These are phyloP conservation scores for Cartodere bifasciata DNA, from an alignment of 2,888 invertebrate genomes.

Conservation along the genomic window DNA sequence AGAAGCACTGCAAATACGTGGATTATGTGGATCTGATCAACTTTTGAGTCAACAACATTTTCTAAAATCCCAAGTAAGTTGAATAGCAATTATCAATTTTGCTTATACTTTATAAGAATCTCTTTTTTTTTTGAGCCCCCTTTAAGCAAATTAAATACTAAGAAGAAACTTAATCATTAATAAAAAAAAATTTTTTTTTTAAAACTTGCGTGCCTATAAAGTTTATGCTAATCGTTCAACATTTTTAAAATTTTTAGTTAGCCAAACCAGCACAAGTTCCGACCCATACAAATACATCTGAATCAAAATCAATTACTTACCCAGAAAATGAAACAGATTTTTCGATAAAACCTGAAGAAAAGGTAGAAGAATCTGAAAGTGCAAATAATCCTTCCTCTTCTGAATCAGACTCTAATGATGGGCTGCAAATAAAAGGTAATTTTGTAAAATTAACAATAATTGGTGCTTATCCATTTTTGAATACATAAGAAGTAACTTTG, in stretches of 20 bases:
- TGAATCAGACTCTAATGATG: constrained; percentile 33
- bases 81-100: neutral
- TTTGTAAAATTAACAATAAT: constrained; percentile 1
- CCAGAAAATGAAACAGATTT: constrained; percentile 3
- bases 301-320: too few species aligned
- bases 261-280: neutral
- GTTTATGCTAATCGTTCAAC: too few species aligned
- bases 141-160: too few species aligned
- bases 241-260: constrained; percentile 1
- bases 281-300: neutral
- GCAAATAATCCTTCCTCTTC: constrained; percentile 29
- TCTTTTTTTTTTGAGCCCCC: too few species aligned
- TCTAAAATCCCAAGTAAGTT: constrained; percentile 23
- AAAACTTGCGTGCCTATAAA: too few species aligned
- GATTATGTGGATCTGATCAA: constrained; percentile 40
- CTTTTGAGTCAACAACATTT: constrained; percentile 32
- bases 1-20: constrained; percentile 71
- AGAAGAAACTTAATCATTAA: too few species aligned
- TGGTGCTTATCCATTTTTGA: too few species aligned
- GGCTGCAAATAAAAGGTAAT: constrained; percentile 25
- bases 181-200: too few species aligned
- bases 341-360: constrained; percentile 26
- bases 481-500: too few species aligned
- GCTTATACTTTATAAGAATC: neutral
- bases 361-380: constrained; percentile 24